Percentiles rank a stretch among this genome's conserved stretches.
phyloP scores from a whole-genome alignment of 1,140 invertebrate species.

The Drosophila nebulosa region DNA sequence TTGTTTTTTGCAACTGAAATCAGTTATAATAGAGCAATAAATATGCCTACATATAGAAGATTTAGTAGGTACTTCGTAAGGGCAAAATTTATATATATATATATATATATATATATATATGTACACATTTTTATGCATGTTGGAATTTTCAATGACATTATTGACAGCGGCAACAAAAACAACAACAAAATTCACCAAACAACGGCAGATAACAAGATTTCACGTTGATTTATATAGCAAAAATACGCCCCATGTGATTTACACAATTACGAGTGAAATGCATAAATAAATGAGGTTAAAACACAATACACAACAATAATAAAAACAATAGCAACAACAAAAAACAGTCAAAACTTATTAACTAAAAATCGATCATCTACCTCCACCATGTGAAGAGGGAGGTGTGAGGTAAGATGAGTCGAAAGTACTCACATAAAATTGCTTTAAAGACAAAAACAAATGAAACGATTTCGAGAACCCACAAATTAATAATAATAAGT shows the following conservation, averaged over 20 bases:
- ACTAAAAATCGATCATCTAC: slow-evolving; percentile 32
- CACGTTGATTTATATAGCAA: slow-evolving; percentile 43
- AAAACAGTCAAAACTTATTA: slow-evolving; percentile 8
- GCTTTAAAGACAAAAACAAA: slow-evolving; percentile 28
- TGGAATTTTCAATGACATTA: slow-evolving; percentile 43
- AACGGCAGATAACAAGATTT: slow-evolving; percentile 23
- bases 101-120: neutral
- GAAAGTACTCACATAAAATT: slow-evolving; percentile 53
- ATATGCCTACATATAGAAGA: neutral
- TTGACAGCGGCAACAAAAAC: slow-evolving; percentile 36
- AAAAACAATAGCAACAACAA: slow-evolving; percentile 7
- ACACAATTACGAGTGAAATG: slow-evolving; percentile 22
- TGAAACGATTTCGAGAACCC: slow-evolving; percentile 41
- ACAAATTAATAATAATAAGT: slow-evolving; percentile 50
- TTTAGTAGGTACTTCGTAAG: slow-evolving; percentile 27
- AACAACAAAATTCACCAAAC: slow-evolving; percentile 1
- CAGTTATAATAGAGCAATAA: slow-evolving; percentile 26
- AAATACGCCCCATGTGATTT: slow-evolving; percentile 37
- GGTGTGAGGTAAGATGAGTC: no score
- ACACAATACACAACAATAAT: slow-evolving; percentile 10
- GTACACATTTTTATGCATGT: neutral
- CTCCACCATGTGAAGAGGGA: neutral
- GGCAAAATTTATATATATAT: slow-evolving; percentile 6
- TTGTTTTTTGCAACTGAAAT: slow-evolving; percentile 15
- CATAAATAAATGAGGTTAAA: slow-evolving; percentile 46